Evolutionary conservation across 2,888 invertebrate species (phyloP), one percentile per base, ranked within the genome.

Genomic region (Drosophila siamana): DNA sequence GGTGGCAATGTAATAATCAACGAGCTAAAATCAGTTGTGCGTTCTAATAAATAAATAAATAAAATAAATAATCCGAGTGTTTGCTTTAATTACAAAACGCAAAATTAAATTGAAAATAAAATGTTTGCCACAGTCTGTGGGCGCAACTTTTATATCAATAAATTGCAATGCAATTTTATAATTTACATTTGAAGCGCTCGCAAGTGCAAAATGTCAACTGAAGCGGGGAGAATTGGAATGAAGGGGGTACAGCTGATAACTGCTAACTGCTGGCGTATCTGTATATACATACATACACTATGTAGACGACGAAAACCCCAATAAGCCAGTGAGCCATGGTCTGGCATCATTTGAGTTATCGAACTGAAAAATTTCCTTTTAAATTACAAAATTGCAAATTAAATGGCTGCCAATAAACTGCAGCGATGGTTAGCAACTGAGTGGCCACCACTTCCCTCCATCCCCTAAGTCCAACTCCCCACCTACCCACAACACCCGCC

Each of bases 371-470:
- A 80, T 83, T 76, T 84, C 88, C 84, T 83, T 88, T 86, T 86
- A 86, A 85, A 85, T 83, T 76, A 84, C 88, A 74, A 78, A 87
- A 88, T 86, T 88, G 88, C 86, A 86, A 88, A 88, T 88, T 86
- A 88, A 85, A 80, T 80, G 79, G 71, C 62, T 74, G 79, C 74
- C 80, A 80, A 69, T 79, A 80, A 75, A 85, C 67, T 76, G 75
- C 76, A 74, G 69, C 55, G 60, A 64, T 60, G 65, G 54, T 48
- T 44, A 66, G 28, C 73, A 76, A 67, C 68, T 71, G 67, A 26
- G 51, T 59, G 38, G 41, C 50, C 44, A 36, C 47, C 50, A 28
- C 13, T 41, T 11, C 8, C 11, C 19, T 9, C n/a, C 11, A 2
- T 16, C 13, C 43, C 4, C 26, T 3, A 19, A 3, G 19, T 7